Evolutionary conservation across 2,888 invertebrate species (phyloP).

Genomic region (Pseudanteris insignis): DNA sequence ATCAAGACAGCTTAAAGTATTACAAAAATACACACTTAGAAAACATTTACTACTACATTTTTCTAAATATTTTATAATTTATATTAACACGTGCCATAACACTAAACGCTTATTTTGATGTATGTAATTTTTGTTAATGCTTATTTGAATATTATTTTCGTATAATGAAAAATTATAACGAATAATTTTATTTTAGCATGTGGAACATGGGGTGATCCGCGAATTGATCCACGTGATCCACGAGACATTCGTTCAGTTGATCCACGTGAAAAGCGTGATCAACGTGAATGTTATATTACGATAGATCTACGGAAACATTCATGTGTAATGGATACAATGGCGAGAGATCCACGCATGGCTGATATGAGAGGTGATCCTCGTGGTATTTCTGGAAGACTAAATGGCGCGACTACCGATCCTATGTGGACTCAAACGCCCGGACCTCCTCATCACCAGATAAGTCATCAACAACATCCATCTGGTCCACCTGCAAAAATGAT

Average conservation of each 20-base stretch:
- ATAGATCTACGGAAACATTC: conserved; percentile 66
- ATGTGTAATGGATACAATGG: conserved; percentile 69
- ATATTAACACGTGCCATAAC: too few relatives aligned
- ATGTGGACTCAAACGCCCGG: conserved; percentile 78
- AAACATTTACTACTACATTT: too few relatives aligned
- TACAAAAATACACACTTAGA: too few relatives aligned
- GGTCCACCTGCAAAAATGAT: conserved; percentile 70
- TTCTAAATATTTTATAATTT: too few relatives aligned
- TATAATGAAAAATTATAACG: too few relatives aligned
- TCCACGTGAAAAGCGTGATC: conserved; percentile 71
- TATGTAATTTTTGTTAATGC: too few relatives aligned
- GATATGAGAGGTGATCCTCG: conserved; percentile 77
- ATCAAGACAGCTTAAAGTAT: too few relatives aligned
- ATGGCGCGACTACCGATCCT: conserved; percentile 75
- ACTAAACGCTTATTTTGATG: too few relatives aligned
- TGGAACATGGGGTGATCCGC: conserved; percentile 68
- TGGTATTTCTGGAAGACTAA: conserved; percentile 84
- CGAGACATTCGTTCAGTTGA: conserved; percentile 68
- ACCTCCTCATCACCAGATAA: conserved; percentile 68
- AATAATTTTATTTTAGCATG: too few relatives aligned
- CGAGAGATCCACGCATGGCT: conserved; percentile 70
- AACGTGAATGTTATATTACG: conserved; percentile 65
- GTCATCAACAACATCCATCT: conserved; percentile 66
- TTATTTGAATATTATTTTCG: too few relatives aligned
- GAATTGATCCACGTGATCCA: conserved; percentile 71